A percentile compares a stretch with the other conserved stretches of the same genome.
Conservation (phyloP, 2,113 vertebrate genomes). For the Nothocercus julius region DNA sequence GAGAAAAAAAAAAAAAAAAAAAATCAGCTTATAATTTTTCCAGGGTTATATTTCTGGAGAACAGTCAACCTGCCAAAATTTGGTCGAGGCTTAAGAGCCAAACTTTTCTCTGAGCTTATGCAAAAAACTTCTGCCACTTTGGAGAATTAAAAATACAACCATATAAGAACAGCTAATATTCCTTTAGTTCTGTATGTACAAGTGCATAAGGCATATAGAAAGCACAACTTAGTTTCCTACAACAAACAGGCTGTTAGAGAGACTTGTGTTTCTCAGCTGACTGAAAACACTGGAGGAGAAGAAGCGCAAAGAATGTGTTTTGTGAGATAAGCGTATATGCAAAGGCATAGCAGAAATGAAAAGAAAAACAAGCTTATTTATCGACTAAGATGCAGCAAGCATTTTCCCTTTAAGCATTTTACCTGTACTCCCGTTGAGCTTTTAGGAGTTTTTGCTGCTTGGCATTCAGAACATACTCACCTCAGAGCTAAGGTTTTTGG, state of each 20-base stretch:
- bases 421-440: background rate
- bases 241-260: background rate
- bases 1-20: background rate
- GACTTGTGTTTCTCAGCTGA: background rate
- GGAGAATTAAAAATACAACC: background rate
- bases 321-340: background rate
- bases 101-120: conserved; percentile 27
- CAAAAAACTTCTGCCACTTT: conserved; percentile 4
- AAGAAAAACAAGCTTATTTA: background rate
- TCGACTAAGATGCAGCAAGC: background rate
- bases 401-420: background rate
- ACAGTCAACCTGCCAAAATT: background rate
- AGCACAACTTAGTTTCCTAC: background rate
- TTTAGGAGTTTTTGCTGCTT: no score
- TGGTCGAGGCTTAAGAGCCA: background rate
- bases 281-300: background rate
- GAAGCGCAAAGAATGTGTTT: background rate
- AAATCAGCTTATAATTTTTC: conserved; percentile 37
- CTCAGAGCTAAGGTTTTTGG: background rate
- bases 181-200: background rate
- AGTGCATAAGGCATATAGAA: background rate
- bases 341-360: background rate
- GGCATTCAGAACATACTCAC: background rate
- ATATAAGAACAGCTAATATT: background rate
- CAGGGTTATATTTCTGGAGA: conserved; percentile 43